Conservation (phyloP, 2,797 vertebrate genomes). For the Phrynocephalus vlangalii region DNA sequence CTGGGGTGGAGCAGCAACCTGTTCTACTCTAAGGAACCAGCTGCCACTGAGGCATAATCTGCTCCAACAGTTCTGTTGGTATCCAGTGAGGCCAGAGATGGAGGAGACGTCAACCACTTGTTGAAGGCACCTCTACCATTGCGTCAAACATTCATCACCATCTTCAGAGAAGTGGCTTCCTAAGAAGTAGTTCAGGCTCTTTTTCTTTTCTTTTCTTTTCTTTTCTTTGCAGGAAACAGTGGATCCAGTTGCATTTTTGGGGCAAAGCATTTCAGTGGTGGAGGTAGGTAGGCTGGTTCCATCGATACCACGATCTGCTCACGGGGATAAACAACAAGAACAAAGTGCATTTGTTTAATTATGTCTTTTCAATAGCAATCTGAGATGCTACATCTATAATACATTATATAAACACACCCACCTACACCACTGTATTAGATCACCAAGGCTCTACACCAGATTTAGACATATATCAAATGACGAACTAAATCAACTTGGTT, state of each 20-base stretch:
- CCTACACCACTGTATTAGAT: too few species aligned
- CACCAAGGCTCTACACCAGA: too few species aligned
- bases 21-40: too few species aligned
- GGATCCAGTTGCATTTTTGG: slow-evolving; percentile 2
- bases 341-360: not conserved
- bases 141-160: slow-evolving; percentile 35
- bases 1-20: too few species aligned
- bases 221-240: not conserved
- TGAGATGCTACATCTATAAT: too few species aligned
- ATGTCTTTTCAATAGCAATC: not conserved
- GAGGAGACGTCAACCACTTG: not conserved
- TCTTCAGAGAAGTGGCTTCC: slow-evolving; percentile 57
- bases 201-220: slow-evolving; percentile 6
- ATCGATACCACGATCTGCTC: slow-evolving; percentile 92
- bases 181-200: slow-evolving; percentile 52
- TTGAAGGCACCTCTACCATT: slow-evolving; percentile 45
- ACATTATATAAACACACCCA: too few species aligned
- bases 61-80: not conserved
- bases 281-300: slow-evolving; percentile 90
- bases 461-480: too few species aligned
- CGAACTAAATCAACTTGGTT: too few species aligned
- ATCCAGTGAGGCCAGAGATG: not conserved
- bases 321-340: slow-evolving; percentile 1
- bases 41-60: slow-evolving; percentile 37
- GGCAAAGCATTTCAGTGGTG: slow-evolving; percentile 84